Evolutionary conservation across 2,888 invertebrate genomes (phyloP).

Genomic region (Drosophila meridionalis): DNA sequence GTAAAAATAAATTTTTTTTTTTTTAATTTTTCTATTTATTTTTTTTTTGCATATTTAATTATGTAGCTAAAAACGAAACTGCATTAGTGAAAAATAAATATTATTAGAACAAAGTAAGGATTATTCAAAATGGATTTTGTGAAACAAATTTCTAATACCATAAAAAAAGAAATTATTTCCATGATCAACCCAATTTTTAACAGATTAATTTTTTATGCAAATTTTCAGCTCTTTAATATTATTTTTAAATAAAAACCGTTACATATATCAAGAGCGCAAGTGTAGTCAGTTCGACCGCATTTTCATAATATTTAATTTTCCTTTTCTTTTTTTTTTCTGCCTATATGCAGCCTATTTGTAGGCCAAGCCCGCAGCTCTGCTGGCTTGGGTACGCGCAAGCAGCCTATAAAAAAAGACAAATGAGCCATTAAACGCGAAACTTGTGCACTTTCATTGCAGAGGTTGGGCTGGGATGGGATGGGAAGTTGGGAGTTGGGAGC

Average conservation of each 20-base stretch:
- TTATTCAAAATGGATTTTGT: not conserved
- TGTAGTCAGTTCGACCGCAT: constrained; percentile 11
- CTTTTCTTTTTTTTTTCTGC: not conserved
- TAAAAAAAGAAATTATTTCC: too few relatives aligned
- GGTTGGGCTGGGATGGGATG: constrained; percentile 9
- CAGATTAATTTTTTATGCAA: not conserved
- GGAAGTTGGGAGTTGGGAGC: not conserved
- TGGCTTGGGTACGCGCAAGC: constrained; percentile 16
- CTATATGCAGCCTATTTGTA: constrained; percentile 48
- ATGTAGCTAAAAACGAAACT: not conserved
- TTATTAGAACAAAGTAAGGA: not conserved
- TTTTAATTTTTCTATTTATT: not conserved
- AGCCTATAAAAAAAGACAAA: constrained; percentile 78
- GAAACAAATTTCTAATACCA: not conserved
- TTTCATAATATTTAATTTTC: constrained; percentile 51
- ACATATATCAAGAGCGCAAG: not conserved
- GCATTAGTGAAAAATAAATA: not conserved
- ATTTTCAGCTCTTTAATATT: not conserved
- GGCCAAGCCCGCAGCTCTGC: constrained; percentile 9
- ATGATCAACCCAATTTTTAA: too few relatives aligned
- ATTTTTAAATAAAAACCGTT: not conserved
- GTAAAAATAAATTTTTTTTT: not conserved
- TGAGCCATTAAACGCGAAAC: constrained; percentile 79
- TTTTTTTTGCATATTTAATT: not conserved
- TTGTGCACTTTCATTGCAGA: constrained; percentile 76